phyloP scores from a whole-genome alignment of 2,113 vertebrate species.

The Electrona antarctica region DNA sequence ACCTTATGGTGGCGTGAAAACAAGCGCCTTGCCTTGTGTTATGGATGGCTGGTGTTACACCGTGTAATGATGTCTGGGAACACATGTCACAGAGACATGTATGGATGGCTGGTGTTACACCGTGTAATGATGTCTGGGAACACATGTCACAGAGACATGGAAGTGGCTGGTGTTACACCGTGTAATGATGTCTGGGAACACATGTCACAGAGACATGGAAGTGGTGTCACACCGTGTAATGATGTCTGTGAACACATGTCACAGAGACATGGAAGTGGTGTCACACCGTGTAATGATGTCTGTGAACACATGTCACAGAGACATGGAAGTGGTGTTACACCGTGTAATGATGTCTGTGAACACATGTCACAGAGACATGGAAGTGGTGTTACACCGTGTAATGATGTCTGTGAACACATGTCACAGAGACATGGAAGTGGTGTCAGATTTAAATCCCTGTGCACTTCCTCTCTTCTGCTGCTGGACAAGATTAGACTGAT shows the following conservation, averaged over 20 bases:
- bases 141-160: neutral
- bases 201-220: too few species aligned
- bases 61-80: too few species aligned
- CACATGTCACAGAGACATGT: too few species aligned
- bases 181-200: too few species aligned
- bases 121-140: slow-evolving; percentile 5
- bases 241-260: too few species aligned
- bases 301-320: neutral
- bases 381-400: neutral
- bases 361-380: neutral
- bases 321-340: too few species aligned
- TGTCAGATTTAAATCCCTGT: neutral
- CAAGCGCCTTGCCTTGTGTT: neutral
- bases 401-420: slow-evolving; percentile 6
- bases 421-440: neutral
- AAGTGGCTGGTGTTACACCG: too few species aligned
- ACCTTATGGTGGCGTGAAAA: slow-evolving; percentile 10
- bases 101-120: slow-evolving; percentile 1
- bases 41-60: neutral
- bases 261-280: neutral
- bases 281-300: neutral
- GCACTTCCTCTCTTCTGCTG: neutral
- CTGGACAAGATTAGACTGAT: neutral
- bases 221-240: too few species aligned
- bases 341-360: too few species aligned